A percentile compares a stretch with the other conserved stretches of the same genome.
phyloP scores from a whole-genome alignment of 2,797 vertebrate genomes.

The Sphenopsis melanotis region DNA sequence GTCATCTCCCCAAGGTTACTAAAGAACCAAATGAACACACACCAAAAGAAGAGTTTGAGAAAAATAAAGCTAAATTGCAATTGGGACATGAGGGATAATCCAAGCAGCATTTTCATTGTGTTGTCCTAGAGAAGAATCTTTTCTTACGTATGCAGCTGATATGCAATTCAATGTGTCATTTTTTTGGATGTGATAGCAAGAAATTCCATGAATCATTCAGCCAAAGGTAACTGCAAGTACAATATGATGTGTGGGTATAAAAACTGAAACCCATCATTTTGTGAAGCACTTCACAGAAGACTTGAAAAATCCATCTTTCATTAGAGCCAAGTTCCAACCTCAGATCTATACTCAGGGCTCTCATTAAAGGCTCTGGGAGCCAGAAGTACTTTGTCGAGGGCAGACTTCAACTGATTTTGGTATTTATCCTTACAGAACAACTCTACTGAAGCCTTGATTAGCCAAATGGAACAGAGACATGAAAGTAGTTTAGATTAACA shows the following conservation, averaged over 20 bases:
- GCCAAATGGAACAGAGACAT: constrained; percentile 62
- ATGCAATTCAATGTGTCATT: constrained; percentile 46
- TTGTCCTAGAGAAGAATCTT: constrained; percentile 5
- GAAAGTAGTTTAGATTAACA: constrained; percentile 63
- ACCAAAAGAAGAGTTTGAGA: not conserved
- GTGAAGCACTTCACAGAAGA: constrained; percentile 39
- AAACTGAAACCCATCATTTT: constrained; percentile 48
- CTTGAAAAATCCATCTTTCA: constrained; percentile 44
- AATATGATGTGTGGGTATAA: constrained; percentile 51
- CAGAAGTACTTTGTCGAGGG: constrained; percentile 37
- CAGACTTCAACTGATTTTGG: constrained; percentile 15
- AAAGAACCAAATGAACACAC: not conserved
- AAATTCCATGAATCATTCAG: constrained; percentile 64
- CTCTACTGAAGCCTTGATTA: constrained; percentile 48
- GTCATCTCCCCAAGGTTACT: not conserved
- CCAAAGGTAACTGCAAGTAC: constrained; percentile 59
- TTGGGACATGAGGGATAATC: not conserved
- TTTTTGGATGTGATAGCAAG: constrained; percentile 53
- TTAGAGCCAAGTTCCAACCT: constrained; percentile 60
- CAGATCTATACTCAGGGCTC: not conserved
- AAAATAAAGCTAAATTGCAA: not conserved
- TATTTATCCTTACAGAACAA: constrained; percentile 46
- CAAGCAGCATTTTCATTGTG: not conserved
- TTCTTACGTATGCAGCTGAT: constrained; percentile 8
- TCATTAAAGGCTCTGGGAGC: constrained; percentile 44